Base-by-base conservation (phyloP, 2,888 invertebrate species). In the Odontocolon sp. region DNA sequence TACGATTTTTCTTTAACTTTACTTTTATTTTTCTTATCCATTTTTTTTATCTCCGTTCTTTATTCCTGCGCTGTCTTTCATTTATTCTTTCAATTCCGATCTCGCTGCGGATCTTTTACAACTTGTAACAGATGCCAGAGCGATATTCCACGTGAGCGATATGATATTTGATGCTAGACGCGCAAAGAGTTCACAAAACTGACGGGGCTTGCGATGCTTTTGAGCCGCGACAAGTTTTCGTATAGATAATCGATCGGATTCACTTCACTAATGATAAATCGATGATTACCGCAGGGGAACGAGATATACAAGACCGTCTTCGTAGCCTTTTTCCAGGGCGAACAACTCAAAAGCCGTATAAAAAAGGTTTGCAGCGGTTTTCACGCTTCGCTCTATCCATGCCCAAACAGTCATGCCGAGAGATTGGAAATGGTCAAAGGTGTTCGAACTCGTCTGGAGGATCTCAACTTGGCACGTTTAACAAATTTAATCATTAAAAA, bases 281-380 rank as follows among this genome's bases (percentile, higher is more conserved):
- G 66, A 70, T 70, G 11, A 40, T 59, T 79, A n/a, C 61, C 73
- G 47, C 89, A 97, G 97, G 97, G 97, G 73, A 96, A 96, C 87
- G 94, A 95, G 86, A 95, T 97, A 80, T 94, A 94, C 92, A 98
- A 98, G 91, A 95, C 95, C 1, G 98, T 97, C 45, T 98, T 98
- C 92, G 95, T 95, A 69, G 95, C 95, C 31, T 95, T 95, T 92
- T 95, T 95, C 92, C 96, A 98, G 95, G 98, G 98, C 52, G 97
- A 98, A 84, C 97, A 97, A 87, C 92, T 98, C 67, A 97, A 97
- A 91, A 94, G 94, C 0, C 94, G 97, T 81, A 97, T 98, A 78
- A 97, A 96, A 92, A 98, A 98, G 91, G 97, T 98, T 47, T 98
- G 97, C 92, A 95, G 96, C 81, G 98, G 98, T 0, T 98, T 97